Evolutionary conservation across 2,113 vertebrate genomes (phyloP).

Genomic region (Chunga burmeisteri): DNA sequence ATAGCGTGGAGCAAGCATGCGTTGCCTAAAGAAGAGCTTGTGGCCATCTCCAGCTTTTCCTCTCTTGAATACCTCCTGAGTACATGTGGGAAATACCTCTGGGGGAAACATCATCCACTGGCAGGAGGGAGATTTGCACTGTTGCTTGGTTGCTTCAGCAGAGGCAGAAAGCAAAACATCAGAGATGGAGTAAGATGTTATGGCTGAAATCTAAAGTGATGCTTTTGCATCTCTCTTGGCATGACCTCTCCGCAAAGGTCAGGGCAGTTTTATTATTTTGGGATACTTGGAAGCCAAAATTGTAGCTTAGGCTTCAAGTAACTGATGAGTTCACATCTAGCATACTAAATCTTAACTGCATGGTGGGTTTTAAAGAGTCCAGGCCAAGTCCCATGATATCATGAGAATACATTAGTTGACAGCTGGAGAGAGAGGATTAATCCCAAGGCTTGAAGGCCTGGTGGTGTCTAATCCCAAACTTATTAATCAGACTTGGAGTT

Average conservation of each 20-base stretch:
- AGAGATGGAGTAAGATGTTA: background rate
- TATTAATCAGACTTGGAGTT: background rate
- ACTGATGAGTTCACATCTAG: background rate
- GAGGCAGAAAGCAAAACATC: background rate
- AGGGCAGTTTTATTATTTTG: background rate
- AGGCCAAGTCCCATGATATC: background rate
- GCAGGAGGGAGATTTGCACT: background rate
- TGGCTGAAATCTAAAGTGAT: background rate
- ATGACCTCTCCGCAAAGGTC: background rate
- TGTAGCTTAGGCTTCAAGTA: background rate
- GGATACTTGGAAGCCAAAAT: background rate
- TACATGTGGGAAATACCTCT: background rate
- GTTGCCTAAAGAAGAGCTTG: background rate
- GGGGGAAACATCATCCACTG: background rate
- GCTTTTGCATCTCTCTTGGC: background rate
- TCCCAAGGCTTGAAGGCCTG: background rate
- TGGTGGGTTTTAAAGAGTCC: background rate
- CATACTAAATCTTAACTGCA: background rate
- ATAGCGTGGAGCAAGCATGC: background rate
- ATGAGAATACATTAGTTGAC: background rate
- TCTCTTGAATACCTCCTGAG: background rate
- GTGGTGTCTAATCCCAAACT: background rate
- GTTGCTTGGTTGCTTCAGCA: background rate
- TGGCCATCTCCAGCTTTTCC: background rate
- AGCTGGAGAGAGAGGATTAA: background rate